Evolutionary conservation across 1,140 invertebrate genomes (phyloP).

Genomic region (Trinorchestia longiramus): DNA sequence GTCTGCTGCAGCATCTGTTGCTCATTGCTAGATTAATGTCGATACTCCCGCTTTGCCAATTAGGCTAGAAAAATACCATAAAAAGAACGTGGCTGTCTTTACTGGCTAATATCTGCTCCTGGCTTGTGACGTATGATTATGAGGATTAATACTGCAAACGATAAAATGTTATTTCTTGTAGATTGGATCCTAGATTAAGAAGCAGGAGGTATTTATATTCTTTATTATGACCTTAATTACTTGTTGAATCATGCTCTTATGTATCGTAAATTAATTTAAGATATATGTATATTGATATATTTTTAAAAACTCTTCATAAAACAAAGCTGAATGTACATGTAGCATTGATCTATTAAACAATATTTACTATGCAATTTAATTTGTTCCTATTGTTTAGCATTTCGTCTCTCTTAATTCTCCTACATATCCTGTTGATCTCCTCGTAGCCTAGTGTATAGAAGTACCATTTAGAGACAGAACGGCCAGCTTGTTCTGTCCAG

Average conservation of each 20-base stretch:
- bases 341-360: not conserved
- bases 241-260: not conserved
- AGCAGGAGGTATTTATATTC: not conserved
- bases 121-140: not conserved
- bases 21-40: not conserved
- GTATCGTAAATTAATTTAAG: too few relatives aligned
- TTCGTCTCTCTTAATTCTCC: too few relatives aligned
- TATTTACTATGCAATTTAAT: too few relatives aligned
- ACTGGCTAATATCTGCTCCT: not conserved
- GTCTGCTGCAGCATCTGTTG: not conserved
- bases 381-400: not conserved
- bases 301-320: too few relatives aligned
- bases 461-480: not conserved
- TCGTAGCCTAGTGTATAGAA: not conserved
- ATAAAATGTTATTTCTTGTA: not conserved
- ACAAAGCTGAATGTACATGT: not conserved
- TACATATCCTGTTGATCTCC: too few relatives aligned
- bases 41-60: not conserved
- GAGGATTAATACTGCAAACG: not conserved
- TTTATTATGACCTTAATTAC: not conserved
- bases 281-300: too few relatives aligned
- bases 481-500: not conserved
- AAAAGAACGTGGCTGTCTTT: not conserved
- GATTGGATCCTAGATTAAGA: not conserved
- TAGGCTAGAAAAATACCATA: not conserved